Base-by-base conservation (phyloP, 2,888 invertebrate species). In the Craniophora ligustri region DNA sequence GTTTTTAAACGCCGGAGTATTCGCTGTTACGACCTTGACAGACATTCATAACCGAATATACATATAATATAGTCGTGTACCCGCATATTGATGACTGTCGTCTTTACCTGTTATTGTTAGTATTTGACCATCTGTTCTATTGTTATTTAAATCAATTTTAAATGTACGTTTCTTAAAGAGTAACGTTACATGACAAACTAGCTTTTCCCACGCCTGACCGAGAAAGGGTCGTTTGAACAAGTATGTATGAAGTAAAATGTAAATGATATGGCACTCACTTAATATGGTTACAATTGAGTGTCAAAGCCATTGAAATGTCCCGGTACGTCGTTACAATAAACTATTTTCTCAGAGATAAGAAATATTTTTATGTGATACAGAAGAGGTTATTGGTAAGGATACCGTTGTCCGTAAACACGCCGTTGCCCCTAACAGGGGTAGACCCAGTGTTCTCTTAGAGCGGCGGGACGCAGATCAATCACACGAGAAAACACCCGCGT, bases 401-500 rank as follows among this genome's bases (percentile, higher is more conserved):
- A 56, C 26, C 34, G 36, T 45, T 63, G 56, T 55, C 50, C 54
- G 50, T 59, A 62, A 71, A 59, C 65, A 67, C 66, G 26, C 51
- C 48, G 36, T 56, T 61, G 53, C 19, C 16, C 44, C 23, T 18
- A 54, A 54, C 47, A 44, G 30, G 53, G 67, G 50, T 51, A 40
- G 35, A 36, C 63, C 39, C 62, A 49, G 53, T 54, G 72, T 61
- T 39, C 46, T 57, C 60, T 72, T 53, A 60, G 62, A 67, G 54
- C 61, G 75, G 64, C 76, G 76, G 75, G 76, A 76, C 73, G 72
- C 79, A 81, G 79, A 88, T 89, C 89, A 86, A 89, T 89, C 88
- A 91, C 84, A 76, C 76, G 79, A 81, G 82, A 88, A 87, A 88
- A 86, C 79, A 86, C 78, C 83, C 87, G 84, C 74, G 85, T 88